phyloP scores from a whole-genome alignment of 1,140 invertebrate genomes.

The Drosophila erecta region DNA sequence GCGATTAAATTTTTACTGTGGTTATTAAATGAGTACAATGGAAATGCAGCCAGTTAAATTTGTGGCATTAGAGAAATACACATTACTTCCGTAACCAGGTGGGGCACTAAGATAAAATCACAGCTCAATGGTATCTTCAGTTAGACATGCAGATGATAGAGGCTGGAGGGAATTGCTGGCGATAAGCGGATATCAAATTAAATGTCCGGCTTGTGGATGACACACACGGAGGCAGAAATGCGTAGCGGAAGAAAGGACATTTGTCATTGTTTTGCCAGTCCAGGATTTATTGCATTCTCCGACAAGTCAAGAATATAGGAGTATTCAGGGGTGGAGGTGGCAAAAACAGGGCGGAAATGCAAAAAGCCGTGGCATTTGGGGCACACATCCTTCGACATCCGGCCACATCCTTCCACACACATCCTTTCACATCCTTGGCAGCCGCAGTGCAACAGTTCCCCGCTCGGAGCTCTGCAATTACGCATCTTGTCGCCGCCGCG shows the following conservation, averaged over 20 bases:
- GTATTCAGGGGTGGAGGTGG: background rate
- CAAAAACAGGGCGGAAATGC: slow-evolving; percentile 11
- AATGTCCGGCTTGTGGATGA: slow-evolving; percentile 58
- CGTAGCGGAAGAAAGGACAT: slow-evolving; percentile 46
- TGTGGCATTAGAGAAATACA: background rate
- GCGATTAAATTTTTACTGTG: slow-evolving; percentile 5
- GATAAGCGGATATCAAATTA: slow-evolving; percentile 70
- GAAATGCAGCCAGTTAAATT: background rate
- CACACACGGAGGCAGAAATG: slow-evolving; percentile 53
- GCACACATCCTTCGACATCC: slow-evolving; percentile 54
- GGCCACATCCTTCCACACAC: slow-evolving; percentile 44
- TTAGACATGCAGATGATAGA: slow-evolving; percentile 55
- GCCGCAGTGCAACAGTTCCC: slow-evolving; percentile 59
- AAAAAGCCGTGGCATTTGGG: slow-evolving; percentile 35
- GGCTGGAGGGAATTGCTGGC: slow-evolving; percentile 23
- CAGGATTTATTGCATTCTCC: slow-evolving; percentile 75
- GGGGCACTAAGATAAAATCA: slow-evolving; percentile 5
- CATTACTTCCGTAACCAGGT: background rate
- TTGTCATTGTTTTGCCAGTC: slow-evolving; percentile 79
- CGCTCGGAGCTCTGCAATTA: slow-evolving; percentile 67
- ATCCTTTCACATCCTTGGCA: slow-evolving; percentile 46
- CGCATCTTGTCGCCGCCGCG: slow-evolving; percentile 75
- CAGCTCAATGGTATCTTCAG: slow-evolving; percentile 38
- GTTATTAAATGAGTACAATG: background rate
- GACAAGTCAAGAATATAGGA: slow-evolving; percentile 11